Evolutionary conservation across 2,113 vertebrate species (phyloP), one percentile per base, ranked within the genome.

Genomic region (Psephotus haematonotus): DNA sequence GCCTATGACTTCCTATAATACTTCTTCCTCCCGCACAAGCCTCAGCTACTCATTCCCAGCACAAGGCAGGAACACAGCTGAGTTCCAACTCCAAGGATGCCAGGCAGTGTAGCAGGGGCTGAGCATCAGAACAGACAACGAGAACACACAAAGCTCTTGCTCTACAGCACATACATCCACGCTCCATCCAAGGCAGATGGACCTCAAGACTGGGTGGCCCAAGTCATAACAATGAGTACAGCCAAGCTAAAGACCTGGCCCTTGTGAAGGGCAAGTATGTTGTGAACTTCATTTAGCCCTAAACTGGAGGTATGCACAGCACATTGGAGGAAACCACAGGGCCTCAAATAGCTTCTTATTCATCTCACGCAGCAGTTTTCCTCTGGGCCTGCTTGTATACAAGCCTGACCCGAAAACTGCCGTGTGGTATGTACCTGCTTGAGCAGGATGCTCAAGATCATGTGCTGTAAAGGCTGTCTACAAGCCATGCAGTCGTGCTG

Each of bases 151-250:
- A 49, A 86, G 31, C 63, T 55, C 76, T 52, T 19, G 20, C 25
- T 37, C 50, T 65, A 13, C 72, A 65, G 33, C 2, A 0, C 1
- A 1, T 28, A 35, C 20, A 4, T 2, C 59, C 9, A 2, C 11
- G 2, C 8, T 7, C 60, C 37, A 28, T 55, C 29, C 46, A n/a
- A 53, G 37, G 35, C 52, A 79, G 39, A 23, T 17, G 10, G 0
- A 22, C 25, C 39, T 75, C 76, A 41, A 33, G 31, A 33, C 37
- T 6, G 37, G 28, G 31, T 2, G 50, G 41, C 46, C 27, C 27
- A 55, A 67, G 37, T 7, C 44, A 6, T 6, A 49, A 7, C 15
- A n/a, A 17, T 0, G 0, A 1, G 5, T 5, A 12, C 13, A 18
- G 8, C 11, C 39, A 52, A 39, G 44, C 29, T 44, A 23, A 70